phyloP scores from a whole-genome alignment of 1,140 invertebrate genomes.

The Listronotus bonariensis region DNA sequence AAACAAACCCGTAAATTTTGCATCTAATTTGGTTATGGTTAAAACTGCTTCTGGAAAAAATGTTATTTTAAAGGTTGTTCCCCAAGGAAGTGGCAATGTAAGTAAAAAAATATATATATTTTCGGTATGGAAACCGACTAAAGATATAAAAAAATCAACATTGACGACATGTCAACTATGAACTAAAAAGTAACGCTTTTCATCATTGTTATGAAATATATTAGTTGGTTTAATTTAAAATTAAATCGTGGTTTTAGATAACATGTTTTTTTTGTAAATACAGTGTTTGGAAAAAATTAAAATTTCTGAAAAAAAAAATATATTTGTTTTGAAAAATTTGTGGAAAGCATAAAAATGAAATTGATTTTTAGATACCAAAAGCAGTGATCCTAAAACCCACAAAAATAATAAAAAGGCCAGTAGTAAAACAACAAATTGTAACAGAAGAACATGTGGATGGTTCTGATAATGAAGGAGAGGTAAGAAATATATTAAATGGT shows the following conservation, averaged over 20 bases:
- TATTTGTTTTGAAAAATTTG: too few species aligned
- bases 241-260: too few species aligned
- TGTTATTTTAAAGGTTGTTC: conserved; percentile 53
- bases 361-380: conserved; percentile 43
- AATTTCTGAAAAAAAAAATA: neutral
- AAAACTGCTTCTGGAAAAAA: conserved; percentile 54
- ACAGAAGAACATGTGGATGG: conserved; percentile 6
- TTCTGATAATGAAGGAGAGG: neutral
- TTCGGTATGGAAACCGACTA: too few species aligned
- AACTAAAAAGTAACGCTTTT: too few species aligned
- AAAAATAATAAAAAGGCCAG: conserved; percentile 35
- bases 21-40: conserved; percentile 52
- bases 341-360: too few species aligned
- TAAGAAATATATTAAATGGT: too few species aligned
- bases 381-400: conserved; percentile 44
- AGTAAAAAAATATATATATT: too few species aligned
- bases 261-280: conserved; percentile 5
- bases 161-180: too few species aligned
- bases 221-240: too few species aligned
- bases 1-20: conserved; percentile 35
- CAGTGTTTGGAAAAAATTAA: neutral
- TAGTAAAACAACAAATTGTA: conserved; percentile 21
- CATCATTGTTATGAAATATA: too few species aligned
- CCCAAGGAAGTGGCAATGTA: conserved; percentile 44
- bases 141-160: too few species aligned